These are phyloP conservation scores for Eupithecia dodoneata DNA, from an alignment of 2,888 invertebrate species.

Conservation along the genomic window DNA sequence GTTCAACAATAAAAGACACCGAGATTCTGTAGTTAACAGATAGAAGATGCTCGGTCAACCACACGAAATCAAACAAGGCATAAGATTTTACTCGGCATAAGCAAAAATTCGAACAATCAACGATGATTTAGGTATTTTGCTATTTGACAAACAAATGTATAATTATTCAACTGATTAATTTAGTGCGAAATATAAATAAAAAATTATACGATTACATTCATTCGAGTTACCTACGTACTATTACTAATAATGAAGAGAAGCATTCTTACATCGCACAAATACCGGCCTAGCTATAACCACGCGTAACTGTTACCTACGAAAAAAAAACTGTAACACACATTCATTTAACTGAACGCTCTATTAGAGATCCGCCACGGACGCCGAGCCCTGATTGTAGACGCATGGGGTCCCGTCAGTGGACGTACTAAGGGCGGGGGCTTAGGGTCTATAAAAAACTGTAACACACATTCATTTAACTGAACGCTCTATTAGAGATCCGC, in stretches of 20 bases:
- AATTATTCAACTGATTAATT: too few relatives aligned
- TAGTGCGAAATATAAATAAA: too few relatives aligned
- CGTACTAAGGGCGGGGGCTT: conserved; percentile 20
- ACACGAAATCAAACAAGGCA: too few relatives aligned
- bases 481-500: conserved; percentile 40
- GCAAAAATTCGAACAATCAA: too few relatives aligned
- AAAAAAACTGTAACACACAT: conserved; percentile 33
- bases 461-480: conserved; percentile 35
- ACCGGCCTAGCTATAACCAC: conserved; percentile 20
- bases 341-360: conserved; percentile 39
- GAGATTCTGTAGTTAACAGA: too few relatives aligned
- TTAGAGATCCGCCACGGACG: conserved; percentile 38
- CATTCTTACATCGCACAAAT: conserved; percentile 10
- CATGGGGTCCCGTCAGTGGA: conserved; percentile 27
- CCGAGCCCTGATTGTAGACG: conserved; percentile 32
- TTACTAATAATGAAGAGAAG: not conserved
- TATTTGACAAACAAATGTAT: too few relatives aligned
- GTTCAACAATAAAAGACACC: too few relatives aligned
- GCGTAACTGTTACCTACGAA: conserved; percentile 32
- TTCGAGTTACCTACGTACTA: not conserved
- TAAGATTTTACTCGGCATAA: too few relatives aligned
- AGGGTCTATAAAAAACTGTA: conserved; percentile 30
- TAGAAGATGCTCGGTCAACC: too few relatives aligned
- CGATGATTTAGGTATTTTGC: too few relatives aligned
- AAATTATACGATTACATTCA: not conserved